phyloP scores from a whole-genome alignment of 1,140 invertebrate genomes.

The Drosophila kohkoa region DNA sequence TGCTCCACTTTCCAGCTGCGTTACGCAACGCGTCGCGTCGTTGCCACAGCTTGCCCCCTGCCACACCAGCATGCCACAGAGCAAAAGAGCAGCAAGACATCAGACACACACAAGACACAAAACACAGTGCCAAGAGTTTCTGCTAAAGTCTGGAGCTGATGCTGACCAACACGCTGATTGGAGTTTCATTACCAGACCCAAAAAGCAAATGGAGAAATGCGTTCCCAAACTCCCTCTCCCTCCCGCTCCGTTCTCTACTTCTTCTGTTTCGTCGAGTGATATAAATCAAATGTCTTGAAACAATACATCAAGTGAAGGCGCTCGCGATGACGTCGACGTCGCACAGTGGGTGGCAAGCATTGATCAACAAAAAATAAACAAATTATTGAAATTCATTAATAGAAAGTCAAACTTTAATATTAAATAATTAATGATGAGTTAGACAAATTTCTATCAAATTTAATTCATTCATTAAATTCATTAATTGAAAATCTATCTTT shows the following conservation, averaged over 20 bases:
- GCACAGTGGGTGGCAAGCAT: slow-evolving; percentile 22
- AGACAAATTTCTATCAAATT: no score
- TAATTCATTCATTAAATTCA: no score
- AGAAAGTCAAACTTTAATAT: neutral
- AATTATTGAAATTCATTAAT: neutral
- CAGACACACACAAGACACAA: slow-evolving; percentile 19
- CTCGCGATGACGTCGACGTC: slow-evolving; percentile 34
- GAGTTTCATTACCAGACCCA: slow-evolving; percentile 77
- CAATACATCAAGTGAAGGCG: slow-evolving; percentile 74
- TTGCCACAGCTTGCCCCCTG: slow-evolving; percentile 23
- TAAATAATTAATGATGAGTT: neutral
- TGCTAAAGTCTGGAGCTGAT: slow-evolving; percentile 19
- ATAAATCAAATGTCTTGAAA: slow-evolving; percentile 77
- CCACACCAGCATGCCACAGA: slow-evolving; percentile 24
- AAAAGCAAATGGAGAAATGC: slow-evolving; percentile 38
- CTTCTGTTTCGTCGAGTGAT: slow-evolving; percentile 41
- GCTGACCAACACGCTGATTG: slow-evolving; percentile 60
- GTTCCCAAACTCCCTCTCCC: neutral
- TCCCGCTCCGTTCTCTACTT: neutral
- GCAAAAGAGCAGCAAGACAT: slow-evolving; percentile 10
- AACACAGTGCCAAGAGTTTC: slow-evolving; percentile 7
- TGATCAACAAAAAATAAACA: neutral
- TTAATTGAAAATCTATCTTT: neutral
- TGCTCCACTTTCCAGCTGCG: slow-evolving; percentile 76
- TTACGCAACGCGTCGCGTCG: slow-evolving; percentile 62